Conservation (phyloP, 2,888 invertebrate species). For the Diaprepes abbreviatus region DNA sequence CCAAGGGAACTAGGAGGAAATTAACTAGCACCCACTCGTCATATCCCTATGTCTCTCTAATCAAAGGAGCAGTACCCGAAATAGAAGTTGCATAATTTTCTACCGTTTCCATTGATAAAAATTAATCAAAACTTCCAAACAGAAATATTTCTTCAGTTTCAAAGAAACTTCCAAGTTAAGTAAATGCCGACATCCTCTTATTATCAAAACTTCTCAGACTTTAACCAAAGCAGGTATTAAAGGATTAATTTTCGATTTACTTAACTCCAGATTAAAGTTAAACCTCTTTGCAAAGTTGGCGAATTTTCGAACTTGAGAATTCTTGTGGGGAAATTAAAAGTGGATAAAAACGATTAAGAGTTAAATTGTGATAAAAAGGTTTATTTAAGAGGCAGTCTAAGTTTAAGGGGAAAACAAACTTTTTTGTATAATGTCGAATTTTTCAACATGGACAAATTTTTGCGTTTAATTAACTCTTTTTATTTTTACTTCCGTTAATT, state of each 20-base stretch:
- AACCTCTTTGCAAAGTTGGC: conserved; percentile 35
- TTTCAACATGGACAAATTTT: too few relatives aligned
- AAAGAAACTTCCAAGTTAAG: conserved; percentile 6
- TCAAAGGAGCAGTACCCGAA: too few relatives aligned
- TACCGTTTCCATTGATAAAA: too few relatives aligned
- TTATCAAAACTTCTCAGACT: conserved; percentile 36
- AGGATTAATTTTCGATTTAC: conserved; percentile 50
- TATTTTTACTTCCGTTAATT: too few relatives aligned
- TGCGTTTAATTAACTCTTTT: too few relatives aligned
- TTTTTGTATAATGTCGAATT: too few relatives aligned
- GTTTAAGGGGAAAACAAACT: conserved; percentile 5
- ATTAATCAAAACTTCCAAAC: neutral
- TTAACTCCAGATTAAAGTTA: conserved; percentile 41
- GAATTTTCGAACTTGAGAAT: conserved; percentile 40
- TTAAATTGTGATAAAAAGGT: conserved; percentile 31
- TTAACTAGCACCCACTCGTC: too few relatives aligned
- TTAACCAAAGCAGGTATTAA: conserved; percentile 41
- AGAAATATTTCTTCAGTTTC: neutral
- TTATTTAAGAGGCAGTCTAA: conserved; percentile 12
- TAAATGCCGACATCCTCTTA: conserved; percentile 25
- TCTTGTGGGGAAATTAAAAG: conserved; percentile 48
- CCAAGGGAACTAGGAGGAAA: too few relatives aligned
- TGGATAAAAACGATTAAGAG: conserved; percentile 43
- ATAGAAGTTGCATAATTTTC: too few relatives aligned
- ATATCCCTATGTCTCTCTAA: too few relatives aligned